Conservation (phyloP, 2,113 vertebrate genomes). For the Ginglymostoma cirratum region DNA sequence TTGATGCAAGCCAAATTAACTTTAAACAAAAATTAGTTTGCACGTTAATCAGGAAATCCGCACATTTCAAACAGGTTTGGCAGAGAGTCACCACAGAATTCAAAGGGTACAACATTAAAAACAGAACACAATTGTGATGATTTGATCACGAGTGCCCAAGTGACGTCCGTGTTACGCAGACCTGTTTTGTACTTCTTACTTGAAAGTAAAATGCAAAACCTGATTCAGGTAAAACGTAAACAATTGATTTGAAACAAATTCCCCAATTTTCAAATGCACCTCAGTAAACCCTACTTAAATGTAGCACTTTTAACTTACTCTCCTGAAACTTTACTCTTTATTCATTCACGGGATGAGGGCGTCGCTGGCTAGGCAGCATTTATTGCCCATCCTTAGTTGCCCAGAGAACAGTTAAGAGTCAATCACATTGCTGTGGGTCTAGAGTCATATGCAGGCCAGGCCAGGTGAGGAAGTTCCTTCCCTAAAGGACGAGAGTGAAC, state of each 20-base stretch:
- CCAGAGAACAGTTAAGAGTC: no score
- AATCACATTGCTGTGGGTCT: no score
- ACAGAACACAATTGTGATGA: neutral
- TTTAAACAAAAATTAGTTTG: neutral
- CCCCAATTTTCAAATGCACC: neutral
- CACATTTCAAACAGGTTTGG: neutral
- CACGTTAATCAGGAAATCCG: neutral
- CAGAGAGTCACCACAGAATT: neutral
- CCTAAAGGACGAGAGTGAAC: no score
- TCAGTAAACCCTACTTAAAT: neutral
- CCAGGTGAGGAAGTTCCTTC: no score
- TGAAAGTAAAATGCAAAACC: no score
- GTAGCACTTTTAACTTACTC: neutral
- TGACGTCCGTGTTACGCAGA: neutral
- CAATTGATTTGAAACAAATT: neutral
- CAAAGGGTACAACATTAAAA: neutral
- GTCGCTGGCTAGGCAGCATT: no score
- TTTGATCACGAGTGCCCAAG: neutral
- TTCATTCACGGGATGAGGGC: no score
- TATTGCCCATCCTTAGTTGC: no score
- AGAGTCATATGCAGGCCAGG: no score
- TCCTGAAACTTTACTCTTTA: neutral
- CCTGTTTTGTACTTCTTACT: no score
- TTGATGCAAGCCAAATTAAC: neutral
- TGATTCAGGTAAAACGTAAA: neutral